phyloP scores from a whole-genome alignment of 2,113 vertebrate genomes.

The Rhabdomys dilectus region DNA sequence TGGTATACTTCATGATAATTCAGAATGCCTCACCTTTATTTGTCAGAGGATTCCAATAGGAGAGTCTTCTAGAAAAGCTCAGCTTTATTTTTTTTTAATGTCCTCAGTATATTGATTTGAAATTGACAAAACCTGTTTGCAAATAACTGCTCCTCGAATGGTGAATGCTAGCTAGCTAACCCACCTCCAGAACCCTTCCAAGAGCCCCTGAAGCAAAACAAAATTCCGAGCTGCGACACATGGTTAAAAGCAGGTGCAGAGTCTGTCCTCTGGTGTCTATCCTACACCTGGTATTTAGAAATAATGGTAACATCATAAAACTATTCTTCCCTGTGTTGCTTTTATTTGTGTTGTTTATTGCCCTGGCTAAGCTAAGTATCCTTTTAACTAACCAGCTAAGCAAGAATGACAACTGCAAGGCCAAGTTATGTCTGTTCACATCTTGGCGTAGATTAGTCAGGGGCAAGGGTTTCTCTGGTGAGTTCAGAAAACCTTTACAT shows the following conservation, averaged over 20 bases:
- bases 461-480: conserved; percentile 60
- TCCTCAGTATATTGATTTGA: conserved; percentile 60
- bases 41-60: conserved; percentile 64
- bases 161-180: not conserved
- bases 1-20: conserved; percentile 7
- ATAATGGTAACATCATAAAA: not conserved
- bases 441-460: conserved; percentile 33
- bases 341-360: conserved; percentile 7
- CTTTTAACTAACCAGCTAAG: conserved; percentile 46
- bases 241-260: not conserved
- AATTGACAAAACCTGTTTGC: conserved; percentile 54
- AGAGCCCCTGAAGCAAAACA: conserved; percentile 43
- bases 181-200: not conserved
- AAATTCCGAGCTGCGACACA: not conserved
- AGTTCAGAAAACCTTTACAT: conserved; percentile 70
- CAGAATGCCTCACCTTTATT: conserved; percentile 56
- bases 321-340: not conserved
- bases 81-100: not conserved
- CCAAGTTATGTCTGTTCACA: conserved; percentile 24
- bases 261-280: not conserved
- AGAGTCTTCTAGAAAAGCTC: conserved; percentile 45
- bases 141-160: conserved; percentile 53
- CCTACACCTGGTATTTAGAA: conserved; percentile 8
- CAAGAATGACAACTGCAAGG: not conserved
- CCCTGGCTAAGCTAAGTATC: not conserved